phyloP scores from a whole-genome alignment of 2,888 invertebrate genomes.

The Hirtodrosophila histrioides region DNA sequence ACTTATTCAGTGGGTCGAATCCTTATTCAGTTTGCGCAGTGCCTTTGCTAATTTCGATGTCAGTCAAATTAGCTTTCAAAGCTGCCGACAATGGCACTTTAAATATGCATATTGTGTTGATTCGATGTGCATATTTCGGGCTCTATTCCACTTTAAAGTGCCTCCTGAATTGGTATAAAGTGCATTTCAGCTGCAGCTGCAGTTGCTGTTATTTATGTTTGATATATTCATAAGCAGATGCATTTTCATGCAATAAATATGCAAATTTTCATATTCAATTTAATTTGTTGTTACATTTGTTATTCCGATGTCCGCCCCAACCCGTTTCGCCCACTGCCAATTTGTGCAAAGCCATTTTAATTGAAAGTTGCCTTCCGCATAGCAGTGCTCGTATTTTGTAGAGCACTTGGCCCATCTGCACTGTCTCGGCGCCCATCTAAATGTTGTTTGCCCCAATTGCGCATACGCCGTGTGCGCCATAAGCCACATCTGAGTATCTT shows the following conservation, averaged over 20 bases:
- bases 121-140: conserved; percentile 2
- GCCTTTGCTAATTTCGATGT: neutral
- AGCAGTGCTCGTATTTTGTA: neutral
- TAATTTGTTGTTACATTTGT: conserved; percentile 15
- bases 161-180: no score
- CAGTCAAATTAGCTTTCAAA: conserved; percentile 6
- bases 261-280: conserved; percentile 47
- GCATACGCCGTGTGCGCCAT: conserved; percentile 37
- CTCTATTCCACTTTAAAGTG: neutral
- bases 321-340: neutral
- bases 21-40: neutral
- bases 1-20: conserved; percentile 35
- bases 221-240: conserved; percentile 25
- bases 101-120: conserved; percentile 43
- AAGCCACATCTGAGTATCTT: conserved; percentile 17
- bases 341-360: conserved; percentile 33
- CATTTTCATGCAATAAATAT: conserved; percentile 52
- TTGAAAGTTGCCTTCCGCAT: conserved; percentile 20
- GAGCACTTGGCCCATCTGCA: conserved; percentile 15
- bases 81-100: conserved; percentile 32
- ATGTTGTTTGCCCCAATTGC: conserved; percentile 30
- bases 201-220: conserved; percentile 15
- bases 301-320: neutral
- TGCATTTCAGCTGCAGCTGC: no score
- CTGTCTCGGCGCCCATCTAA: neutral